Evolutionary conservation across 2,113 vertebrate species (phyloP), one percentile per base, ranked within the genome.

Genomic region (Petroica traversi): DNA sequence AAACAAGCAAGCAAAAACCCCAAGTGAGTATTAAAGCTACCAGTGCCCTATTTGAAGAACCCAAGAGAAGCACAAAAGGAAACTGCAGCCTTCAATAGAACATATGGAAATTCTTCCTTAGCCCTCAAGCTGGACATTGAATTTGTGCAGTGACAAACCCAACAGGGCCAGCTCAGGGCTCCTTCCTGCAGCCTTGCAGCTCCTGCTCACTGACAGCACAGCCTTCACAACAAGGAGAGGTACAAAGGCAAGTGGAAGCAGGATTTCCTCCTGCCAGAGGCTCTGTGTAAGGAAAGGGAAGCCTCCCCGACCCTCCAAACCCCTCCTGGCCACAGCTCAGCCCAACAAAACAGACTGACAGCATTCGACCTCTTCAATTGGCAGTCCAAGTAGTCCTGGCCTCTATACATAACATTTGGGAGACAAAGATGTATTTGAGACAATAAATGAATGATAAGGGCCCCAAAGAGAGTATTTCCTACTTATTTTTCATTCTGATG

Each of bases 231-330:
- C 25, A 41, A 28, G 34, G 28, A 87, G 74, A 68, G 25, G 16
- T 45, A 64, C 67, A 92, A 85, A 66, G 55, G 66, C 5, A 2
- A 83, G 41, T 72, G 58, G 74, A 88, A 83, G 79, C 71, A 66
- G 78, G 82, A 95, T 94, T 90, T 95, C 82, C 85, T 88, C 26
- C 73, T 66, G 26, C 46, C 73, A 77, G 67, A 86, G 22, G 59
- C 26, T 84, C 58, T 83, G 19, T 33, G 14, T 40, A 67, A 80
- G 59, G 63, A 57, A 90, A 57, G 16, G 29, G 45, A 85, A 79
- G 20, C 18, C 10, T 71, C 38, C 57, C 49, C 0, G 0, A n/a
- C 28, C 52, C 52, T 84, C 26, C 75, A 80, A 66, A 69, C 6
- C 31, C 51, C 63, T 79, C 20, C 61, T 59, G 36, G 31, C 33